Evolutionary conservation across 2,888 invertebrate genomes (phyloP).

Genomic region (Boloria euphrosyne): DNA sequence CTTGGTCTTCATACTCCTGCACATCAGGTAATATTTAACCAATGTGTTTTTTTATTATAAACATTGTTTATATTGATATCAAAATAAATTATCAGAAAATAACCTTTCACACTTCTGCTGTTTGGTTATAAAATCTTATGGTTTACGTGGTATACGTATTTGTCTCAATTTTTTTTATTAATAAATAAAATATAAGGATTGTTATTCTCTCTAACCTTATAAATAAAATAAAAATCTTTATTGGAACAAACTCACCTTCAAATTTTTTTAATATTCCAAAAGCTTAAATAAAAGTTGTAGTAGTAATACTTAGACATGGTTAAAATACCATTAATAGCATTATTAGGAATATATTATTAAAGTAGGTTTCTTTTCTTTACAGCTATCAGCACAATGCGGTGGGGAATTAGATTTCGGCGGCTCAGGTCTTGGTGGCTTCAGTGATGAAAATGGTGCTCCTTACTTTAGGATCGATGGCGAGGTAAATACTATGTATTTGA

Average conservation of each 20-base stretch:
- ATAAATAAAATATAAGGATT: neutral
- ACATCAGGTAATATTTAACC: conserved; percentile 59
- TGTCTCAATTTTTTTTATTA: too few species aligned
- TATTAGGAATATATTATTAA: neutral
- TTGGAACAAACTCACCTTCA: too few species aligned
- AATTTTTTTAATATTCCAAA: neutral
- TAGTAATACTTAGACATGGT: too few species aligned
- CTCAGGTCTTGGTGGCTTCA: conserved; percentile 73
- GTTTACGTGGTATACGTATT: too few species aligned
- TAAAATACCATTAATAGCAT: conserved; percentile 19
- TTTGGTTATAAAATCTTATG: too few species aligned
- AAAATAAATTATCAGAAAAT: too few species aligned
- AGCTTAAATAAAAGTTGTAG: neutral
- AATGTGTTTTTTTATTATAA: too few species aligned
- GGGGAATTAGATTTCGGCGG: conserved; percentile 77
- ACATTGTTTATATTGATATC: too few species aligned
- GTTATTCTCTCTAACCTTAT: too few species aligned
- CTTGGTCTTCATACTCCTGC: conserved; percentile 70
- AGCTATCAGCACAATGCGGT: conserved; percentile 77
- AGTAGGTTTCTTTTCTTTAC: conserved; percentile 39
- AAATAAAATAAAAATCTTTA: too few species aligned
- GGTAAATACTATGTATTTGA: conserved; percentile 49
- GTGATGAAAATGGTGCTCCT: conserved; percentile 73
- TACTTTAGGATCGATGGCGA: conserved; percentile 80
- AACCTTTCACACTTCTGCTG: too few species aligned